Evolutionary conservation across 2,113 vertebrate species (phyloP), one percentile per base, ranked within the genome.

Genomic region (Eulemur macaco): DNA sequence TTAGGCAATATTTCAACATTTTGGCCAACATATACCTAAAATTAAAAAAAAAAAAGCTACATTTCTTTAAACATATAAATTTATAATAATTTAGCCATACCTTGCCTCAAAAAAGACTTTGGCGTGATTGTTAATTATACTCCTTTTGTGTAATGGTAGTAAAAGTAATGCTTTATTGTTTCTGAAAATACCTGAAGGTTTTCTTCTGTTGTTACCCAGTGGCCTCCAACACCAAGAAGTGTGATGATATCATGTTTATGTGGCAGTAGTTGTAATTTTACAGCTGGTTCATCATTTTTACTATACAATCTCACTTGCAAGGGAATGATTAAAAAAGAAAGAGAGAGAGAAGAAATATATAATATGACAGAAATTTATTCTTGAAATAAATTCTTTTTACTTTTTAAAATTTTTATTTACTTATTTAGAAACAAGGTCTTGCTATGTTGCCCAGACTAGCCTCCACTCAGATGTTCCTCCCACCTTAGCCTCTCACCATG

Each of bases 191-290:
- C 99, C 99, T 99, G 99, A 74, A 99, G 98, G 95, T 99, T 96
- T 94, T 98, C 98, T 63, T 99, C 99, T 63, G 98, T 98, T 0
- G 99, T 99, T 86, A 99, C 98, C 99, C 99, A 99, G 93, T 98
- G 99, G 18, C 99, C 99, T 45, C 99, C 99, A 2, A 99, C 98
- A 80, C 99, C 99, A 21, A 99, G 99, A 68, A 99, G 98, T 2
- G 99, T 99, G 98, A 99, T 99, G 98, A 99, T 98, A 85, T 99
- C 99, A 94, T 99, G 99, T 96, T 99, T 99, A 98, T 99, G 99
- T 29, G 99, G 99, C 37, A 99, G 98, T 23, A 98, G 94, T 31
- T 94, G 98, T 25, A 90, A 97, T 23, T 97, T 98, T 58, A 97
- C 96, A 20, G 98, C 83, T 2, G 98, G 78, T 18, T 98, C 98